A percentile compares a stretch with the other conserved stretches of the same genome.
phyloP scores from a whole-genome alignment of 2,888 invertebrate species.

The Gonocerus acuteangulatus region DNA sequence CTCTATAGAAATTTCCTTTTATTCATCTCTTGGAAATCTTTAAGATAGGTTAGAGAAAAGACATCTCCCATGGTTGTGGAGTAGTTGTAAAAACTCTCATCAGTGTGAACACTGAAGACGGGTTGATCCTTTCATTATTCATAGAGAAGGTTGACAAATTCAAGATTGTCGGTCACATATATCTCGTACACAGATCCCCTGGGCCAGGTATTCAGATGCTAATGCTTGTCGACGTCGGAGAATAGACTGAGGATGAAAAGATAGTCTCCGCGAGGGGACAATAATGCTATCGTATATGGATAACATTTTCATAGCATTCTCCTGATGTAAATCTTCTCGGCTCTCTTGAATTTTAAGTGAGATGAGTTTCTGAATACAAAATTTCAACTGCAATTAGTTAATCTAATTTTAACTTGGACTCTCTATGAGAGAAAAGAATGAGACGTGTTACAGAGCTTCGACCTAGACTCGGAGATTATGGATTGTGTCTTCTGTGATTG shows the following conservation, averaged over 20 bases:
- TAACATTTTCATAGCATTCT: conserved; percentile 36
- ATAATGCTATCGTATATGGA: conserved; percentile 37
- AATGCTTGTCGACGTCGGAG: conserved; percentile 7
- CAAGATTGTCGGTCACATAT: conserved; percentile 17
- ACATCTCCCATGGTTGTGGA: too few relatives aligned
- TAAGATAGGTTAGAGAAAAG: too few relatives aligned
- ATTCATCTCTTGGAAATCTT: too few relatives aligned
- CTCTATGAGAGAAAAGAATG: too few relatives aligned
- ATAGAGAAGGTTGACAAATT: conserved; percentile 29
- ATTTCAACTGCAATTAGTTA: conserved; percentile 10
- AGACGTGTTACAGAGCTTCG: too few relatives aligned
- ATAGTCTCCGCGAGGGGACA: conserved; percentile 34
- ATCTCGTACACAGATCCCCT: conserved; percentile 11
- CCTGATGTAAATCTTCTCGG: conserved; percentile 34
- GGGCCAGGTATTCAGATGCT: conserved; percentile 25
- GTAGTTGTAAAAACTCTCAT: too few relatives aligned
- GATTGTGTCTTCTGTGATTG: too few relatives aligned
- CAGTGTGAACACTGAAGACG: too few relatives aligned
- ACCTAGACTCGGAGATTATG: too few relatives aligned
- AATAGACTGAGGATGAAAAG: conserved; percentile 31
- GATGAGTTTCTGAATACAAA: conserved; percentile 23
- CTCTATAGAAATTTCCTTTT: too few relatives aligned
- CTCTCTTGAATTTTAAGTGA: conserved; percentile 21
- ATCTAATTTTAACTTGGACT: neutral
- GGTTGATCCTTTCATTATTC: neutral